Evolutionary conservation across 2,797 vertebrate genomes (phyloP).

Genomic region (Emys orbicularis): DNA sequence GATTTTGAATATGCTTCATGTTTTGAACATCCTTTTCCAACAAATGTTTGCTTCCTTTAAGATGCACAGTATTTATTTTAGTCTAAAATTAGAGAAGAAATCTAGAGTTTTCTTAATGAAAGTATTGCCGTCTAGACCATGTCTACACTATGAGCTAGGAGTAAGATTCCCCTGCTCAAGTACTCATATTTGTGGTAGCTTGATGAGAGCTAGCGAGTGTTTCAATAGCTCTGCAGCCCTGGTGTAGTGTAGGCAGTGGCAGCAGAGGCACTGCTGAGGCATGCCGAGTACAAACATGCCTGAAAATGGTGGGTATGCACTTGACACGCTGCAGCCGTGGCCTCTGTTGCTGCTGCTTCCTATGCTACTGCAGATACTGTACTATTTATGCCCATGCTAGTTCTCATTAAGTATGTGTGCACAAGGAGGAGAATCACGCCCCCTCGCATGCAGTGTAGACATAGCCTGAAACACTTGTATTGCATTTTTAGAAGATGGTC

Average conservation of each 20-base stretch:
- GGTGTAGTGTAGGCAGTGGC: neutral
- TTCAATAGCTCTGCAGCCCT: neutral
- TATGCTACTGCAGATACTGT: neutral
- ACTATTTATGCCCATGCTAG: neutral
- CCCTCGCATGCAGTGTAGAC: neutral
- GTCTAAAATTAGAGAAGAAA: neutral
- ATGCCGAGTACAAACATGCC: neutral
- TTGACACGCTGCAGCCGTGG: neutral
- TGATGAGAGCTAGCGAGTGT: neutral
- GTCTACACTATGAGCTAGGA: neutral
- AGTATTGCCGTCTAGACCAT: neutral
- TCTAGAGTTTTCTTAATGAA: neutral
- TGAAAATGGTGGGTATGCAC: neutral
- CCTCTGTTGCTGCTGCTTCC: neutral
- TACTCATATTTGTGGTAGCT: neutral
- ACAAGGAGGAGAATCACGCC: neutral
- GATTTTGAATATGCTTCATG: neutral
- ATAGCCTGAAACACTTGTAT: neutral
- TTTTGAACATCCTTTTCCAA: neutral
- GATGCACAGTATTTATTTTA: neutral
- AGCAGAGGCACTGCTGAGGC: neutral
- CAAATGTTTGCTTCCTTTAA: neutral
- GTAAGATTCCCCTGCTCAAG: neutral
- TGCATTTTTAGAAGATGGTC: fast-evolving
- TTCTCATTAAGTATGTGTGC: neutral